Evolutionary conservation across 2,888 invertebrate species (phyloP).

Genomic region (Phengaris arion): DNA sequence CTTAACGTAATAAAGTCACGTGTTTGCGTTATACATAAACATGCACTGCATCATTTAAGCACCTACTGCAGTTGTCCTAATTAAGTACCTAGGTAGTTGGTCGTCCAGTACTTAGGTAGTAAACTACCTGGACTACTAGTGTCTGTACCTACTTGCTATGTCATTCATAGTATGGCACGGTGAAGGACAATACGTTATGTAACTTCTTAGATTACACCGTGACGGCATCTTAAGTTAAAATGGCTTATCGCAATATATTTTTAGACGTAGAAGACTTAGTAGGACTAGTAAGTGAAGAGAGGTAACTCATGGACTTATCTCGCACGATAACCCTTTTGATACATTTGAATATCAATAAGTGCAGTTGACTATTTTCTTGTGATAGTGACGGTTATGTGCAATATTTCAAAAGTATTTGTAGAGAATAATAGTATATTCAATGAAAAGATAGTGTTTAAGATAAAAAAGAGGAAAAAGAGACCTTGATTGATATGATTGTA

Average conservation of each 20-base stretch:
- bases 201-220: slow-evolving; percentile 16
- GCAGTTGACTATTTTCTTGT: slow-evolving; percentile 7
- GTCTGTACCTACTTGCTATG: neutral
- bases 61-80: slow-evolving; percentile 3
- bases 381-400: slow-evolving; percentile 22
- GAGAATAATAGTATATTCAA: neutral
- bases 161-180: slow-evolving; percentile 18
- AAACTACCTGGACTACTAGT: too few species aligned
- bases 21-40: slow-evolving; percentile 4
- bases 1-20: slow-evolving; percentile 25
- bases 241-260: slow-evolving; percentile 16
- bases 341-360: neutral
- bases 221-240: slow-evolving; percentile 13
- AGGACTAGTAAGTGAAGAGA: neutral
- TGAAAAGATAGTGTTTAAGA: slow-evolving; percentile 1
- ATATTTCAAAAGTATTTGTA: slow-evolving; percentile 2
- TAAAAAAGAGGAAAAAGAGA: slow-evolving; percentile 2
- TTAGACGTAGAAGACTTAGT: slow-evolving; percentile 9
- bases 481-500: slow-evolving; percentile 8
- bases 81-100: neutral
- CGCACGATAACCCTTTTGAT: slow-evolving; percentile 15
- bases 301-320: slow-evolving; percentile 14
- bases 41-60: neutral
- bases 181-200: slow-evolving; percentile 24
- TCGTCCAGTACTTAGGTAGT: neutral